A percentile compares a stretch with the other conserved stretches of the same genome.
Evolutionary conservation across 1,140 invertebrate species (phyloP).

Genomic region (Bombus difficillimus): DNA sequence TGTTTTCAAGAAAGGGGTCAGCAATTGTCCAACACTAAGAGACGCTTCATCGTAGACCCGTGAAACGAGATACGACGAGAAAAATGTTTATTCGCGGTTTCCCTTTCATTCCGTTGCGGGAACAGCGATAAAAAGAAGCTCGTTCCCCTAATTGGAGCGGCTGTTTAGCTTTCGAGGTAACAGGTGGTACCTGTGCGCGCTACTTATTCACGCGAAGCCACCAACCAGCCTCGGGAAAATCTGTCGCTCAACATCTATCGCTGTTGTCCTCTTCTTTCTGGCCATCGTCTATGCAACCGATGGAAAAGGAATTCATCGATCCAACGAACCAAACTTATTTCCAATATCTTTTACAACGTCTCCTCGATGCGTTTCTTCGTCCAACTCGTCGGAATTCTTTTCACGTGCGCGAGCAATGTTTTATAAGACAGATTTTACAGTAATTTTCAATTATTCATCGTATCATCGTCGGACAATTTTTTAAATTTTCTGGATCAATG

Average conservation of each 20-base stretch:
- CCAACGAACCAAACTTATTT: not conserved
- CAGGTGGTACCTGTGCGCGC: conserved; percentile 63
- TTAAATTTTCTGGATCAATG: not conserved
- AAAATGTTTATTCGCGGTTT: conserved; percentile 67
- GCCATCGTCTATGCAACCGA: not conserved
- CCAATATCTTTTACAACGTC: not conserved
- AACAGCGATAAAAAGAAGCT: conserved; percentile 65
- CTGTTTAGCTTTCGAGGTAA: conserved; percentile 65
- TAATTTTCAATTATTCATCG: too few species aligned
- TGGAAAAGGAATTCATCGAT: not conserved
- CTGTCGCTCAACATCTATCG: conserved; percentile 4
- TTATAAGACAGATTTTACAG: too few species aligned
- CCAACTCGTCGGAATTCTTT: not conserved
- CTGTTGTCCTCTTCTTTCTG: not conserved
- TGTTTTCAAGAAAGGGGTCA: conserved; percentile 49
- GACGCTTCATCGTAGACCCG: conserved; percentile 43
- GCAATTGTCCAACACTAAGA: conserved; percentile 14
- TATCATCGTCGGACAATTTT: too few species aligned
- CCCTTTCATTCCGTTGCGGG: conserved; percentile 52
- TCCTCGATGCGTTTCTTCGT: not conserved
- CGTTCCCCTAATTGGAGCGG: conserved; percentile 69
- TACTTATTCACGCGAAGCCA: conserved; percentile 53
- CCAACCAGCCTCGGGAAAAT: conserved; percentile 29
- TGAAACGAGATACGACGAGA: conserved; percentile 54
- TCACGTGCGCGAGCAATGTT: not conserved